These are phyloP conservation scores for Diarsia mendica DNA, from an alignment of 2,888 invertebrate genomes.

Conservation along the genomic window DNA sequence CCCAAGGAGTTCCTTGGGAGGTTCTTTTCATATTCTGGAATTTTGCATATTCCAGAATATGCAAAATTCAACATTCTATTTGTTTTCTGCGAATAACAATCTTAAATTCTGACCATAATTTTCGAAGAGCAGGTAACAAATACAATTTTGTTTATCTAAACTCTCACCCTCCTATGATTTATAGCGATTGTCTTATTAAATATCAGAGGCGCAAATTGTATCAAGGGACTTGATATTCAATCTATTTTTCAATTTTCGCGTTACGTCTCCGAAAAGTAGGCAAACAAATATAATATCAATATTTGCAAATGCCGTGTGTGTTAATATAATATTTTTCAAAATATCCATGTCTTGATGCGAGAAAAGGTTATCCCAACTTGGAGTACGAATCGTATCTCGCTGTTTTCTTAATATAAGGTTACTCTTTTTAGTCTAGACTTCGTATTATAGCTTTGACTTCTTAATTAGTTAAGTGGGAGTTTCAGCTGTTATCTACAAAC, in stretches of 20 bases:
- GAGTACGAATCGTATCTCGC: conserved; percentile 4
- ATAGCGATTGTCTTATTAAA: conserved; percentile 61
- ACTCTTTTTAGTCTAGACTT: conserved; percentile 41
- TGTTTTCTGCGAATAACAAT: neutral
- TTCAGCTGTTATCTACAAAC: conserved; percentile 36
- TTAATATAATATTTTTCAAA: conserved; percentile 53
- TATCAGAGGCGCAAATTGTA: conserved; percentile 57
- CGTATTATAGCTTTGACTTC: conserved; percentile 25
- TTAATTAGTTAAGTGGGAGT: conserved; percentile 41
- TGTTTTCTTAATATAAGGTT: conserved; percentile 4
- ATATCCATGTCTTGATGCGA: conserved; percentile 31
- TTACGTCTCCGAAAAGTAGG: conserved; percentile 52
- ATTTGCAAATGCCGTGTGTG: conserved; percentile 41
- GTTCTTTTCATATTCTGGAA: neutral
- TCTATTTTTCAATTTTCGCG: conserved; percentile 69
- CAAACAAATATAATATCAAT: conserved; percentile 57
- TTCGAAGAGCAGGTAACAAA: neutral
- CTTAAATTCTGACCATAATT: neutral
- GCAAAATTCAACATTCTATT: neutral
- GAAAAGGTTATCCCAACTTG: conserved; percentile 25
- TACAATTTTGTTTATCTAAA: conserved; percentile 38
- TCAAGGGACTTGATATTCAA: conserved; percentile 64
- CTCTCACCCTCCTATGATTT: conserved; percentile 31
- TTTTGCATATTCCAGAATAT: too few relatives aligned
- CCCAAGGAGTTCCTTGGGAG: neutral